Percentiles rank a stretch among this genome's conserved stretches.
Conservation (phyloP, 2,113 vertebrate genomes). For the Cacatua alba region DNA sequence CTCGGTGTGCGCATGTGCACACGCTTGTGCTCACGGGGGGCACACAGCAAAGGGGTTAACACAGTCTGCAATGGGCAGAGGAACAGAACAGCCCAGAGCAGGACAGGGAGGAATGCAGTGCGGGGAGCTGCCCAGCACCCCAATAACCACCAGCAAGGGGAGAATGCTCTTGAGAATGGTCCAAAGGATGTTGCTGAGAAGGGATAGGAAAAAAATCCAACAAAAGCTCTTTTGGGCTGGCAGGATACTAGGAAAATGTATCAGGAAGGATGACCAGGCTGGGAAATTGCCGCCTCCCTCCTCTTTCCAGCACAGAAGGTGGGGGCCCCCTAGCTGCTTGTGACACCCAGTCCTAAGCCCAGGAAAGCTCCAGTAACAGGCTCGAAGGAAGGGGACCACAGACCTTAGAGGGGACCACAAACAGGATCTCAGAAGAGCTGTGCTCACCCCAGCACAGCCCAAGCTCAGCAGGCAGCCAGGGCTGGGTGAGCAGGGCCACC, state of each 20-base stretch:
- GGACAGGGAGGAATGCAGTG: not conserved
- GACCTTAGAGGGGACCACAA: not conserved
- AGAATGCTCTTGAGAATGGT: not conserved
- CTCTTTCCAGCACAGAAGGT: not conserved
- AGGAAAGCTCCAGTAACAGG: not conserved
- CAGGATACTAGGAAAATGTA: not conserved
- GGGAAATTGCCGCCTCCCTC: not conserved
- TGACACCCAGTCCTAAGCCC: not conserved
- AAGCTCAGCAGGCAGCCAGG: not conserved
- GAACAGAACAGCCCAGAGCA: no score
- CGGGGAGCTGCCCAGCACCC: not conserved
- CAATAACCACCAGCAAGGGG: fast-evolving
- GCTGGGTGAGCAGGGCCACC: not conserved
- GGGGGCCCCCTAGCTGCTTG: fast-evolving
- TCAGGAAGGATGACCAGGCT: not conserved
- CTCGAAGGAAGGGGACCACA: not conserved
- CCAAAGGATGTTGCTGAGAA: not conserved
- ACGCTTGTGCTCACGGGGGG: not conserved
- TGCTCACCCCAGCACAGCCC: fast-evolving
- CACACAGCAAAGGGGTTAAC: not conserved
- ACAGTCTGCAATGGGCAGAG: no score
- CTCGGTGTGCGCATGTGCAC: not conserved
- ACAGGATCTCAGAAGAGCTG: not conserved
- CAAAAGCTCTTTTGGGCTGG: not conserved
- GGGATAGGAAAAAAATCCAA: not conserved